Evolutionary conservation across 2,797 vertebrate species (phyloP).

Genomic region (Chelmon rostratus): DNA sequence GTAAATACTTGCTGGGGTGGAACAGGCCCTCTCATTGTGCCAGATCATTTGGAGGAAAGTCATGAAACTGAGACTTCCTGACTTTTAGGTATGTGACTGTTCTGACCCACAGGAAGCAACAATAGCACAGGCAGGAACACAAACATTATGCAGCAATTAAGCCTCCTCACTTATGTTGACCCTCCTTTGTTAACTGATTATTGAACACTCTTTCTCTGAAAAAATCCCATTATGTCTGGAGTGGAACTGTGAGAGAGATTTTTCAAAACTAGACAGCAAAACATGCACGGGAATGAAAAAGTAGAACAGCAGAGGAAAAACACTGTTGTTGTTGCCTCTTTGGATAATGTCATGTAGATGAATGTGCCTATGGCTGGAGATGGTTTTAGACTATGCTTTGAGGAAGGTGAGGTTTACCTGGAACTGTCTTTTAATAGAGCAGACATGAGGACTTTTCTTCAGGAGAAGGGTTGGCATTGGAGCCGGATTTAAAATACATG

Average conservation of each 20-base stretch:
- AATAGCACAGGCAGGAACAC: constrained; percentile 9
- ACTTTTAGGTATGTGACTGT: constrained; percentile 2
- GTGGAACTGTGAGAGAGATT: background rate
- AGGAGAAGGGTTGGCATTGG: background rate
- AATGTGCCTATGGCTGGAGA: constrained; percentile 11
- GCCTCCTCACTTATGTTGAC: constrained; percentile 1
- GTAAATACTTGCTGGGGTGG: background rate
- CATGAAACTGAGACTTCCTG: background rate
- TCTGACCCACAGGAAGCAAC: constrained; percentile 17
- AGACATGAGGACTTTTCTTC: background rate
- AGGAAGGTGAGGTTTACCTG: background rate
- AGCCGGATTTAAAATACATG: background rate
- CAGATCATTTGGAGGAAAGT: background rate
- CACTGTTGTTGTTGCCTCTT: constrained; percentile 28
- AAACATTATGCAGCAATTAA: constrained; percentile 28
- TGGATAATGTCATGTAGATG: background rate
- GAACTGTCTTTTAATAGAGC: background rate
- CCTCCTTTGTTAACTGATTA: constrained; percentile 25
- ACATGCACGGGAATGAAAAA: background rate
- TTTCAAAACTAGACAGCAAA: constrained; percentile 7
- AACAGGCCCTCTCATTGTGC: constrained; percentile 1
- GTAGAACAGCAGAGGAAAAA: background rate
- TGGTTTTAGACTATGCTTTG: background rate
- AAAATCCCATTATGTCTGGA: constrained; percentile 2
- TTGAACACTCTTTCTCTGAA: constrained; percentile 22